These are phyloP conservation scores for Phrynocephalus forsythii DNA, from an alignment of 2,797 vertebrate species.

Conservation along the genomic window DNA sequence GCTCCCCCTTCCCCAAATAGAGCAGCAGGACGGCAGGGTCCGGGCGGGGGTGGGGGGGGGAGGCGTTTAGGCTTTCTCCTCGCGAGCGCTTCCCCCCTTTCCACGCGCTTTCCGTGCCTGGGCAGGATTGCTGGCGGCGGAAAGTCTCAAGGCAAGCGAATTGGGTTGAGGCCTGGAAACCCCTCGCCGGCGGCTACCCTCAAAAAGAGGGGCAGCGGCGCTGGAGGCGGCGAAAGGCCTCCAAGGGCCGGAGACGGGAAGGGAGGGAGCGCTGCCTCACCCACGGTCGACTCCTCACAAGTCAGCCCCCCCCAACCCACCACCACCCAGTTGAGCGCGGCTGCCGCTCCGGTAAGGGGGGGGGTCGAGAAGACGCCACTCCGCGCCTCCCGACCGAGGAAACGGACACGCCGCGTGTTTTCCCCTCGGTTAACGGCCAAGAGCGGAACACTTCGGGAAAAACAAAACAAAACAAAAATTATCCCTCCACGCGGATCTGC, in stretches of 20 bases:
- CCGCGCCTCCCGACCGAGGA: too few relatives aligned
- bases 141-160: background rate
- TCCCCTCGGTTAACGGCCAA: background rate
- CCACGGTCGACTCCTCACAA: background rate
- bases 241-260: background rate
- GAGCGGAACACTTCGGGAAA: background rate
- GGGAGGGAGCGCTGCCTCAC: background rate
- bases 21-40: too few relatives aligned
- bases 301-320: too few relatives aligned
- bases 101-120: background rate
- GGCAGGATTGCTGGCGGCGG: too few relatives aligned
- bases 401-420: too few relatives aligned
- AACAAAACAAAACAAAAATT: background rate
- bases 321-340: too few relatives aligned
- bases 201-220: too few relatives aligned
- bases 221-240: background rate
- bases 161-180: background rate
- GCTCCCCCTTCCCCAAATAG: too few relatives aligned
- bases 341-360: background rate
- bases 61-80: background rate
- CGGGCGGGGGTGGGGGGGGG: too few relatives aligned
- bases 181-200: too few relatives aligned
- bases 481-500: too few relatives aligned
- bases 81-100: background rate
- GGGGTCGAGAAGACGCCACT: background rate